Base-by-base conservation (phyloP, 2,888 invertebrate genomes). In the Pinctada fucata region DNA sequence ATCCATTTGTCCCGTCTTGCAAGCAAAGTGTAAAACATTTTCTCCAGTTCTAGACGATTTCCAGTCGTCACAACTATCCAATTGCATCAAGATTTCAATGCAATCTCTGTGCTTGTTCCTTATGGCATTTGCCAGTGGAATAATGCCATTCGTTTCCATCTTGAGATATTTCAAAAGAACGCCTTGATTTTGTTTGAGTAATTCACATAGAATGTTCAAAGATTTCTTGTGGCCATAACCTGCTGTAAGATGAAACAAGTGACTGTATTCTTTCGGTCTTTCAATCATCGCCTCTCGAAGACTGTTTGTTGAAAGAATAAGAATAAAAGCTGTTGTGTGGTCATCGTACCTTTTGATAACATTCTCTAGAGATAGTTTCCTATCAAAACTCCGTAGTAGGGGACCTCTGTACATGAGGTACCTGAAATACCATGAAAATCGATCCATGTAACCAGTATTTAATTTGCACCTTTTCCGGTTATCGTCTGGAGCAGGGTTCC, bases 1-100 rank as follows among this genome's bases (percentile, higher is more conserved):
- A 45, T 73, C 74, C n/a, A 71, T 49, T 16, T 75, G 72, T 31
- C 72, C 78, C 2, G 75, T 75, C 52, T 76, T 72, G 1, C 83
- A 81, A 6, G 84, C 85, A 52, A 82, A 13, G 70, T 85, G 85
- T 16, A 85, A 79, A 73, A 84, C 73, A 68, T 78, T 80, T 79
- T 85, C 84, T 5, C 70, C 77, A 0, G 82, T 79, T 50, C 31
- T 48, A 5, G n/a, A 64, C 13, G 51, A 52, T 70, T 47, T 70
- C 78, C 76, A 79, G 4, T 47, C 52, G 8, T 2, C 4, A 8
- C 65, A 48, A 45, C 16, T 45, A 63, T 73, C 74, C 10, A 64
- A 70, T 47, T 63, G 47, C 66, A 69, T 2, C 8, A 79, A 10
- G 1, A 70, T 16, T 45, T 70, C 66, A 16, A 79, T 48, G 47